Base-by-base conservation (phyloP, 2,113 vertebrate species). In the Oncorhynchus kisutch region DNA sequence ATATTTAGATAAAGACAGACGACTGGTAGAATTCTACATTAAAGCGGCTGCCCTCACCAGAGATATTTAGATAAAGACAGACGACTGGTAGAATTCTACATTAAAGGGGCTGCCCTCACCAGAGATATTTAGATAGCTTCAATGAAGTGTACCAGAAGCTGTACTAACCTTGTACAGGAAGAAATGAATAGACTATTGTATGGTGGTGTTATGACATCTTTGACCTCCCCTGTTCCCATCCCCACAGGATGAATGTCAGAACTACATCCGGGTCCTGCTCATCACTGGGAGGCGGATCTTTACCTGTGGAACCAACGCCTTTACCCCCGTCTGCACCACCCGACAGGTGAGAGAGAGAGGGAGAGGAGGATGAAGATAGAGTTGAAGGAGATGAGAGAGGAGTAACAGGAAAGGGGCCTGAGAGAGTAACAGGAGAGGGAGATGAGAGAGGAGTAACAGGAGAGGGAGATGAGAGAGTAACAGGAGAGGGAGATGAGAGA, bases 161-260 rank as follows among this genome's bases (percentile, higher is more conserved):
- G 51, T 18, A 16, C 16, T 13, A 54, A 7, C 51, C 51, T 54
- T 16, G 51, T 54, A 4, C 51, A 14, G 49, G 49, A 51, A 51
- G 16, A 51, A 51, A 39, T 39, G 2, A 39, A 39, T 45, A 45
- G 39, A 45, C 39, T 9, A 39, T 25, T 20, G 9, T 24, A 11
- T 49, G 68, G 20, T 9, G 45, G 22, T 14, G 69, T 49, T 13
- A 24, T 9, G 24, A 12, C 16, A 2, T 59, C 14, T 18, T 11
- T 68, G 25, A 24, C 59, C 65, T 74, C 69, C 70, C 31, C 34
- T 8, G 5, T n/a, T 67, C 45, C 82, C 54, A 1, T 5, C 8
- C 73, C 85, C 73, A 18, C 90, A 99, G 97, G 95, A 96, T 24
- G 97, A 99, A 79, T 99, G 97, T 89, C 97, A 99, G 85, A 99